Percentiles rank a stretch among this genome's conserved stretches.
Evolutionary conservation across 1,140 invertebrate species (phyloP).

Genomic region (Aphelenchoides besseyi): DNA sequence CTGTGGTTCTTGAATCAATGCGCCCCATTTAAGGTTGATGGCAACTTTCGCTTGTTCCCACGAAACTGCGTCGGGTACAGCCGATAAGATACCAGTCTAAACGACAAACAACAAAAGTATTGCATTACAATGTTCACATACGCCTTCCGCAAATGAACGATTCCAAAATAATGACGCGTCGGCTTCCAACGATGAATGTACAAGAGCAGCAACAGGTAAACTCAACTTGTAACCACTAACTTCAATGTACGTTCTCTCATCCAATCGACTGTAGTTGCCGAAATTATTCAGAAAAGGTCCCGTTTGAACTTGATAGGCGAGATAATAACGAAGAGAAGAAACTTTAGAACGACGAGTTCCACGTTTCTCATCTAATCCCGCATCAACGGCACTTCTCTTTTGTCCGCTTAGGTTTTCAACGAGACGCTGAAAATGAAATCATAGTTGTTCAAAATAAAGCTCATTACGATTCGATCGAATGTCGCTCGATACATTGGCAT

Average conservation of each 20-base stretch:
- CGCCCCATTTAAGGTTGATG: slow-evolving; percentile 26
- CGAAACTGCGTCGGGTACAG: slow-evolving; percentile 24
- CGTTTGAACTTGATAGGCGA: slow-evolving; percentile 26
- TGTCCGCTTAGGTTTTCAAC: slow-evolving; percentile 19
- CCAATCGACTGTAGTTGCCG: slow-evolving; percentile 11
- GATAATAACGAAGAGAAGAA: slow-evolving; percentile 31
- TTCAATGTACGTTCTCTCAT: slow-evolving; percentile 14
- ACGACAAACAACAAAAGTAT: background rate
- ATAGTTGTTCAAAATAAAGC: background rate
- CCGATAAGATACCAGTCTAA: slow-evolving; percentile 34
- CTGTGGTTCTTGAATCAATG: slow-evolving; percentile 33
- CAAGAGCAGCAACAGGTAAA: slow-evolving; percentile 31
- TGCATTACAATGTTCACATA: slow-evolving; percentile 14
- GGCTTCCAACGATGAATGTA: slow-evolving; percentile 32
- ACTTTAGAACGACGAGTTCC: slow-evolving; percentile 31
- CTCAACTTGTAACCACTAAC: slow-evolving; percentile 31
- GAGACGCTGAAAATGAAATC: slow-evolving; percentile 13
- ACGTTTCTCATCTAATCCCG: slow-evolving; percentile 24
- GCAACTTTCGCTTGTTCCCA: slow-evolving; percentile 29
- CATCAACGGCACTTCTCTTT: slow-evolving; percentile 25
- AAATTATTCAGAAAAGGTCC: slow-evolving; percentile 11
- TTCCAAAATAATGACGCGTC: slow-evolving; percentile 34
- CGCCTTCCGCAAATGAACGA: slow-evolving; percentile 34
- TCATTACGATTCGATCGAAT: slow-evolving; percentile 25
- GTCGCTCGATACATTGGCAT: slow-evolving; percentile 10